phyloP scores from a whole-genome alignment of 1,140 invertebrate species.

The Leptinotarsa undecemlineata region DNA sequence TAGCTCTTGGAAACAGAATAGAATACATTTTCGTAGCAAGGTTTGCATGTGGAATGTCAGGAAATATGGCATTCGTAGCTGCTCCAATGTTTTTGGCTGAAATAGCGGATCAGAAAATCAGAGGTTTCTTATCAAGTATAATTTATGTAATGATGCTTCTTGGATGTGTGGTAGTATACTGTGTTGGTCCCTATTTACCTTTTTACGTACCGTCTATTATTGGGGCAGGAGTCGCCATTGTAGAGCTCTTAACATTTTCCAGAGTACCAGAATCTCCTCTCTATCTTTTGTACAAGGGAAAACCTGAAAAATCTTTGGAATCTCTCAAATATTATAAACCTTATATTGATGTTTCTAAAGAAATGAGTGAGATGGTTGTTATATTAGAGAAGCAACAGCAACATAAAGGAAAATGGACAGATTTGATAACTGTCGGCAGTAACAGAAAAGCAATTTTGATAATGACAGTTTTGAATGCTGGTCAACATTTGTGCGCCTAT shows the following conservation, averaged over 20 bases:
- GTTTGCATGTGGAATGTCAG: constrained; percentile 45
- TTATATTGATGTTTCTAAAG: constrained; percentile 48
- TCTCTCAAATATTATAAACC: constrained; percentile 59
- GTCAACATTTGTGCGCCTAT: constrained; percentile 41
- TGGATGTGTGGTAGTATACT: constrained; percentile 46
- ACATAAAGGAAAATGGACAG: constrained; percentile 38
- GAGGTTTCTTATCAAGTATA: constrained; percentile 43
- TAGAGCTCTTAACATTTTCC: constrained; percentile 27
- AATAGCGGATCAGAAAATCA: constrained; percentile 48
- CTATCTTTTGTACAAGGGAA: constrained; percentile 46
- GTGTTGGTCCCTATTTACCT: constrained; percentile 39
- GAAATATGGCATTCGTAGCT: constrained; percentile 46
- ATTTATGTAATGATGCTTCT: constrained; percentile 48
- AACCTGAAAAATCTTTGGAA: constrained; percentile 56
- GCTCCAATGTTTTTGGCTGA: constrained; percentile 52
- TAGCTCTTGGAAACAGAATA: constrained; percentile 25
- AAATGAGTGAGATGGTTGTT: constrained; percentile 39
- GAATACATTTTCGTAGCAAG: constrained; percentile 57
- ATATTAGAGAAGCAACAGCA: constrained; percentile 38
- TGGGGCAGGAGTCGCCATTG: constrained; percentile 22
- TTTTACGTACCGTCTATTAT: constrained; percentile 40
- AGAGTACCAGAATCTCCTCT: constrained; percentile 48
- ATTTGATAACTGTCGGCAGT: constrained; percentile 41
- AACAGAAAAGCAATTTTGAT: constrained; percentile 43
- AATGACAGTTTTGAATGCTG: constrained; percentile 40